phyloP scores from a whole-genome alignment of 2,797 vertebrate genomes.

The Sus cebifrons region DNA sequence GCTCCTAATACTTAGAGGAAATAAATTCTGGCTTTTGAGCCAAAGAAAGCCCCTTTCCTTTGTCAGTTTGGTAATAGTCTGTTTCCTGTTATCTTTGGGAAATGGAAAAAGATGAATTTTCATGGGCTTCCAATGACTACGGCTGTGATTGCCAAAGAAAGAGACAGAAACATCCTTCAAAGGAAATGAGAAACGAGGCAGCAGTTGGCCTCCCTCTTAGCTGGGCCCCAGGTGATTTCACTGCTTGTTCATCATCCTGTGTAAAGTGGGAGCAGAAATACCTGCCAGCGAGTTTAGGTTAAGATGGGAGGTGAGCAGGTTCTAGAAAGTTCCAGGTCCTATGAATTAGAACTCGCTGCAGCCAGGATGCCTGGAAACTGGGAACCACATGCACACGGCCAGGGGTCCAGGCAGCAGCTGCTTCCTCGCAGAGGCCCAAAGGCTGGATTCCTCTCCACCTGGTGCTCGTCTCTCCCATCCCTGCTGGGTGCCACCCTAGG shows the following conservation, averaged over 20 bases:
- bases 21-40: neutral
- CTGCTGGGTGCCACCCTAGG: accelerated
- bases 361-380: neutral
- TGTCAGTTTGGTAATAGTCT: neutral
- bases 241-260: accelerated
- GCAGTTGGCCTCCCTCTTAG: neutral
- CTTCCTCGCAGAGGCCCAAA: neutral
- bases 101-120: neutral
- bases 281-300: neutral
- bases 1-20: neutral
- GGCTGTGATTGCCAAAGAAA: too few species aligned
- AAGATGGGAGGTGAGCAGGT: too few species aligned
- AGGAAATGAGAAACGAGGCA: neutral
- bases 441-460: neutral
- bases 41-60: neutral
- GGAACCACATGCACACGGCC: accelerated
- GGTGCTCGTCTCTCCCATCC: accelerated
- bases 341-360: accelerated
- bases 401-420: accelerated
- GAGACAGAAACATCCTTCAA: neutral
- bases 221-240: neutral
- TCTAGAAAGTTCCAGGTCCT: neutral
- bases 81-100: neutral
- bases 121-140: neutral
- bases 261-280: neutral